These are phyloP conservation scores for Agelas oroides DNA, from an alignment of 37 sponge, comb jelly and placozoan genomes.

Conservation along the genomic window DNA sequence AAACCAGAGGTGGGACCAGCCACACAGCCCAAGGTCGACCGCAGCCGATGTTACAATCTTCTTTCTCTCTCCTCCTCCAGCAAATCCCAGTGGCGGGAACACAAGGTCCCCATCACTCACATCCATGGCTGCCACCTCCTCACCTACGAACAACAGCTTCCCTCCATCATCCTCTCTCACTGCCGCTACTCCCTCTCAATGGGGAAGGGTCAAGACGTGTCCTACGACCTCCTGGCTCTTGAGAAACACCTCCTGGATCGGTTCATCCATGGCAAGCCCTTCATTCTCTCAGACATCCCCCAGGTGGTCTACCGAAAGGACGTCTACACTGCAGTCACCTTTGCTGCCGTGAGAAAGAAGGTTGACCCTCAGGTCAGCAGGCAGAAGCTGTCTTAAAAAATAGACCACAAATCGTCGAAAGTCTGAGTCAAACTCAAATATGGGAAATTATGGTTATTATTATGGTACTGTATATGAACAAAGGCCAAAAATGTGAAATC, in stretches of 20 bases:
- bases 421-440: too few relatives aligned
- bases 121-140: constrained; percentile 70
- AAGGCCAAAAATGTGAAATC: too few relatives aligned
- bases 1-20: constrained; percentile 31
- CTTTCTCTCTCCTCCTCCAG: too few relatives aligned
- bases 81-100: constrained; percentile 8
- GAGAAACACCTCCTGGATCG: constrained; percentile 84
- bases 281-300: constrained; percentile 61
- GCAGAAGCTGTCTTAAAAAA: neutral
- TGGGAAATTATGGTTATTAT: too few relatives aligned
- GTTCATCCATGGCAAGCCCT: constrained; percentile 81
- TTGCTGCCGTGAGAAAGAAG: constrained; percentile 64
- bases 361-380: constrained; percentile 39
- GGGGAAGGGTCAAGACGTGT: constrained; percentile 73
- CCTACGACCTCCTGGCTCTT: constrained; percentile 79
- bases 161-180: constrained; percentile 78
- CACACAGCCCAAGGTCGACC: too few relatives aligned
- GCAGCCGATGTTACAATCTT: too few relatives aligned
- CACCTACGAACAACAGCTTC: constrained; percentile 73
- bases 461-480: too few relatives aligned
- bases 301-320: constrained; percentile 67
- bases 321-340: constrained; percentile 47
- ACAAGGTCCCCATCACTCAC: constrained; percentile 70
- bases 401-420: neutral
- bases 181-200: constrained; percentile 77